Evolutionary conservation across 2,113 vertebrate genomes (phyloP).

Genomic region (Etia nguti): DNA sequence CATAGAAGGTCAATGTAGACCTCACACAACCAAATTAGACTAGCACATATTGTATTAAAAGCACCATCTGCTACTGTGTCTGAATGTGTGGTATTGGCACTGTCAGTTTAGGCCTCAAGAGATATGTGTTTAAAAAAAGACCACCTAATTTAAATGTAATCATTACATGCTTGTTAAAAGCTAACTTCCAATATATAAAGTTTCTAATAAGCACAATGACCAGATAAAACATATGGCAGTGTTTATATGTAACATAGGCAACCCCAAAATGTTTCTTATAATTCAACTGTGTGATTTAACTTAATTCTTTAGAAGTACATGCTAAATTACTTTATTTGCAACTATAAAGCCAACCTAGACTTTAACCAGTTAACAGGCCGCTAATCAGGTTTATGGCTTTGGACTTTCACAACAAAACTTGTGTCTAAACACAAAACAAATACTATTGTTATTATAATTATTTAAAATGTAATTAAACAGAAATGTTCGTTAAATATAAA

Average conservation of each 20-base stretch:
- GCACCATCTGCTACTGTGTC: not conserved
- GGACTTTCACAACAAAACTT: not conserved
- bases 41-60: not conserved
- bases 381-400: not conserved
- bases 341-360: not conserved
- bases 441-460: no score
- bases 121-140: not conserved
- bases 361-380: not conserved
- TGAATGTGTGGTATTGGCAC: not conserved
- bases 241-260: no score
- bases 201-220: not conserved
- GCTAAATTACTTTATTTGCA: not conserved
- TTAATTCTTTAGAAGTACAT: not conserved
- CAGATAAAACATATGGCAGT: not conserved
- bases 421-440: not conserved
- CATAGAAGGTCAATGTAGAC: not conserved
- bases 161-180: not conserved
- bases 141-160: not conserved
- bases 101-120: not conserved
- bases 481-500: no score
- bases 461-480: no score
- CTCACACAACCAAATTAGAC: not conserved
- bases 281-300: not conserved
- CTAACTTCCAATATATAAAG: not conserved
- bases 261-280: not conserved